phyloP scores from a whole-genome alignment of 2,888 invertebrate genomes.

The Plusia festucae region DNA sequence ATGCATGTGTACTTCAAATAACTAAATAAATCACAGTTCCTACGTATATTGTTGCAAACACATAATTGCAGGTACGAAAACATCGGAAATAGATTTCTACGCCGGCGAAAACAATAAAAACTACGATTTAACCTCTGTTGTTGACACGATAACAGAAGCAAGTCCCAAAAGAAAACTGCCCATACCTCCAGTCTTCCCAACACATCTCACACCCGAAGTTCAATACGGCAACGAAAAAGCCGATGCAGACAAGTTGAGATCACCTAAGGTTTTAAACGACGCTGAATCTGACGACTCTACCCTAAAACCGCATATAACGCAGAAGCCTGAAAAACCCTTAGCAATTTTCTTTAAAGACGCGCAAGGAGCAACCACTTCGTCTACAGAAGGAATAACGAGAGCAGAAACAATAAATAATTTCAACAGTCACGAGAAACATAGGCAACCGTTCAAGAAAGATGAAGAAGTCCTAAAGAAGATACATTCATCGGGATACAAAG shows the following conservation, averaged over 20 bases:
- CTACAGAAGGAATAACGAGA: slow-evolving; percentile 71
- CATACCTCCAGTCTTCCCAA: slow-evolving; percentile 81
- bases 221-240: slow-evolving; percentile 87
- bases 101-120: slow-evolving; percentile 73
- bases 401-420: slow-evolving; percentile 77
- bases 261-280: slow-evolving; percentile 73
- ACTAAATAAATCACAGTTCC: slow-evolving; percentile 30
- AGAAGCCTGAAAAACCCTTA: slow-evolving; percentile 83
- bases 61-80: slow-evolving; percentile 80
- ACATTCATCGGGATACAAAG: slow-evolving; percentile 59
- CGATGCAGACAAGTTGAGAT: slow-evolving; percentile 76
- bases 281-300: slow-evolving; percentile 74
- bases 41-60: slow-evolving; percentile 53
- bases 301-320: slow-evolving; percentile 83
- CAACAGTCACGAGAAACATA: slow-evolving; percentile 66
- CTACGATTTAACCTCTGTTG: slow-evolving; percentile 64
- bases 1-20: slow-evolving; percentile 19
- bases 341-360: slow-evolving; percentile 80
- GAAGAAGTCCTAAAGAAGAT: slow-evolving; percentile 57
- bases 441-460: slow-evolving; percentile 62
- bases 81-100: slow-evolving; percentile 86
- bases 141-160: slow-evolving; percentile 65
- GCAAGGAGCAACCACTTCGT: slow-evolving; percentile 65
- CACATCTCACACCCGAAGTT: slow-evolving; percentile 84
- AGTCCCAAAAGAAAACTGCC: slow-evolving; percentile 70